Base-by-base conservation (phyloP, 1,140 invertebrate genomes). In the Charaxes varanes region DNA sequence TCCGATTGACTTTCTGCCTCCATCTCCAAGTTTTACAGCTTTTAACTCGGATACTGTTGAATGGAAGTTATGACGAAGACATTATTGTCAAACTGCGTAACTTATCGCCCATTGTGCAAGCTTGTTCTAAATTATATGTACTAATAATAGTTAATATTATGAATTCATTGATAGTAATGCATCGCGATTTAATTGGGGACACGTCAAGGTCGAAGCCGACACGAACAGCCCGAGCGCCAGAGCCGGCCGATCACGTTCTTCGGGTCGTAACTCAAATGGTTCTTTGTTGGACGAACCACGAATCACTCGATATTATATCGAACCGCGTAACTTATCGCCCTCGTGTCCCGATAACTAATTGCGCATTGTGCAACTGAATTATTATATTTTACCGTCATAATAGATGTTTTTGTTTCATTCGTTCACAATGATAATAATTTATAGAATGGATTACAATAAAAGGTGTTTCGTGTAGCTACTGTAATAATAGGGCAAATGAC, bases 261-360 rank as follows among this genome's bases (percentile, higher is more conserved):
- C 44, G 45, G 41, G 32, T 53, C 51, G 51, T 53, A 41, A 53
- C 41, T 53, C 14, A 34, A 42, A 26, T 43, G 38, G 41, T 41
- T 51, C 30, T 46, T 44, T 43, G 45, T 48, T 48, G 38, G 42
- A 42, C 30, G 32, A 43, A 43, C 30, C 30, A 42, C 30, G 32
- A 43, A 43, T 24, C 30, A 43, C 32, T 42, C 21, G 12, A 46
- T 33, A 46, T 46, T 34, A 46, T 46, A 34, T 18, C 10, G 32
- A 46, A 34, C 23, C 26, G 28, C 30, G 35, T 37, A 34, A 36
- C 16, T 40, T 46, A 45, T 45, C 42, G 35, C 27, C 28, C 36
- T 44, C 27, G 23, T 16, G 27, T 31, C 44, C 23, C 11, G 30
- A 44, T 26, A 53, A 48, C 46, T 53, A 41, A 54, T 45, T 40